Percentiles rank a stretch among this genome's conserved stretches.
phyloP scores from a whole-genome alignment of 1,140 invertebrate species.

The Paraescarpia echinospica region DNA sequence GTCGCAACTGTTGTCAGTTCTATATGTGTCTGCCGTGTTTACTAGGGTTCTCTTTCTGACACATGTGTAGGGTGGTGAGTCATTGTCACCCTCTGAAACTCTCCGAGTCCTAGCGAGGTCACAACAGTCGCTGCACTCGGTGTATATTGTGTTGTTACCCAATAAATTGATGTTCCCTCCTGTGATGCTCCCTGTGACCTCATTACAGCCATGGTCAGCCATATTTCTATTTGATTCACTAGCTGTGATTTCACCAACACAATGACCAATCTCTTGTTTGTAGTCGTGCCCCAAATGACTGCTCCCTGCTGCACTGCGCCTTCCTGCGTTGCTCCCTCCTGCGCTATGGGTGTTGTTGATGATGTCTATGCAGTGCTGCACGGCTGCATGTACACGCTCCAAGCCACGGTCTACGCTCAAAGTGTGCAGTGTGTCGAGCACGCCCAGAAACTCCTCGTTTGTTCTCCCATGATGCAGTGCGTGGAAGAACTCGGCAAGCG shows the following conservation, averaged over 20 bases:
- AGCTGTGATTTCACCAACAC: background rate
- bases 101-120: background rate
- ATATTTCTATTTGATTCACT: background rate
- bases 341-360: background rate
- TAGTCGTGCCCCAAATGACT: background rate
- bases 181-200: background rate
- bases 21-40: background rate
- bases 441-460: background rate
- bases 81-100: background rate
- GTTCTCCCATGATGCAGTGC: background rate
- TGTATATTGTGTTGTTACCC: background rate
- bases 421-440: background rate
- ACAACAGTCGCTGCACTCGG: background rate
- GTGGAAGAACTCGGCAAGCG: background rate
- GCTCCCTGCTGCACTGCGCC: background rate
- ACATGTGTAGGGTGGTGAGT: background rate
- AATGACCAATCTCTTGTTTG: background rate
- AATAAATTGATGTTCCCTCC: background rate
- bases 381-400: background rate
- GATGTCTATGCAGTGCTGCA: background rate
- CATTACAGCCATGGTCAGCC: background rate
- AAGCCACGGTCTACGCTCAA: background rate
- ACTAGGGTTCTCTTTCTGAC: background rate
- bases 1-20: background rate
- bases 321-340: background rate